Base-by-base conservation (phyloP, 2,113 vertebrate species). In the Phrynosoma platyrhinos region DNA sequence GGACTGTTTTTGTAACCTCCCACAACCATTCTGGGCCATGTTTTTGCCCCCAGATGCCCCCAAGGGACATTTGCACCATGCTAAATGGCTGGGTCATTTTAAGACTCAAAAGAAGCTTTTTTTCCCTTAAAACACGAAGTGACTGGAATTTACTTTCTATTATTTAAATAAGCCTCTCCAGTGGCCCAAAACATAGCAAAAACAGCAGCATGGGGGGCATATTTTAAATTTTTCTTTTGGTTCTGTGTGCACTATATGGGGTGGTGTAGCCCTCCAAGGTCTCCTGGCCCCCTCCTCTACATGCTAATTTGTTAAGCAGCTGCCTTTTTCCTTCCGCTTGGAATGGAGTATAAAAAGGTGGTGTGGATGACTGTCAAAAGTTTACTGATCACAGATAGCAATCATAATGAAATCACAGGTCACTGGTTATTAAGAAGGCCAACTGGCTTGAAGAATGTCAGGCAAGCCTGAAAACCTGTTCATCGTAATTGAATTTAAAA, bases 401-500 rank as follows among this genome's bases (percentile, higher is more conserved):
- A 80, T 87, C 55, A 58, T 80, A 64, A 30, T 76, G 36, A 87
- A 53, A 80, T 80, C 66, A 23, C 20, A 66, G 85, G 77, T 79
- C 77, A 23, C 32, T 72, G 85, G 52, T 86, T 79, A 25, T 80
- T 87, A 72, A 87, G 66, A 72, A 80, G 66, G 53, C 66, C 53
- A 80, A 58, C 32, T 47, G 32, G 21, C 77, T 79, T 72, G 52
- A 58, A 80, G 52, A 58, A 87, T 80, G 66, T 72, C 77, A 72
- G 66, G 0, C 6, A 27, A 87, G 52, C 77, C 69, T 84, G 68
- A 74, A 74, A 84, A 84, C 72, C 16, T 36, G 8, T 80, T 7
- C 77, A 53, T 80, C 72, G 40, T 80, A 80, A 87, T 72, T 87
- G 66, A 80, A 80, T 80, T 87, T 87, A 55, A 80, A 80, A 87